Conservation (phyloP, 2,888 invertebrate species). For the Folsomia candida region DNA sequence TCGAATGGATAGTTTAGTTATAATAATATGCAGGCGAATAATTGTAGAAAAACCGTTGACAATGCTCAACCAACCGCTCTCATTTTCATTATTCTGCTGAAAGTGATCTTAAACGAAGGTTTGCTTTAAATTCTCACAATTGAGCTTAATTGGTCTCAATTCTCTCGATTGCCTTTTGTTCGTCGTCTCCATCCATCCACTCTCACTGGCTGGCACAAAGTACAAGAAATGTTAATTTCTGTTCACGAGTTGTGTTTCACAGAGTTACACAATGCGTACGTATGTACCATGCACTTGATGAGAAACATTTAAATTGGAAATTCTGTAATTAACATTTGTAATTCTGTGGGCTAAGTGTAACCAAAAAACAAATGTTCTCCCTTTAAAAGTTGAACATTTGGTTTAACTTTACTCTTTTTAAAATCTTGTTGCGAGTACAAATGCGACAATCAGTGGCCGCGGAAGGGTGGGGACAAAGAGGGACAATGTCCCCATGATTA, state of each 20-base stretch:
- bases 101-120: background rate
- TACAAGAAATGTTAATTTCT: background rate
- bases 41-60: too few species aligned
- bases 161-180: conserved; percentile 23
- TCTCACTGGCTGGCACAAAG: too few species aligned
- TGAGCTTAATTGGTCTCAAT: conserved; percentile 51
- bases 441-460: background rate
- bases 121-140: conserved; percentile 48
- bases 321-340: conserved; percentile 20
- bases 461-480: too few species aligned
- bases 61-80: background rate
- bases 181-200: background rate
- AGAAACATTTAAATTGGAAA: conserved; percentile 43
- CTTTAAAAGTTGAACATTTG: background rate
- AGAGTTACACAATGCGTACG: background rate
- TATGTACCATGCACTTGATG: too few species aligned
- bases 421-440: background rate
- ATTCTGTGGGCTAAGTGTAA: background rate
- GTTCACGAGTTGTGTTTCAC: background rate
- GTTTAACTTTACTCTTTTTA: background rate
- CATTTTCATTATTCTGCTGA: background rate
- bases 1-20: too few species aligned
- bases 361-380: background rate
- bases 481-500: too few species aligned
- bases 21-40: too few species aligned